Evolutionary conservation across 2,888 invertebrate genomes (phyloP), one percentile per base, ranked within the genome.

Genomic region (Andricus quercusramuli): DNA sequence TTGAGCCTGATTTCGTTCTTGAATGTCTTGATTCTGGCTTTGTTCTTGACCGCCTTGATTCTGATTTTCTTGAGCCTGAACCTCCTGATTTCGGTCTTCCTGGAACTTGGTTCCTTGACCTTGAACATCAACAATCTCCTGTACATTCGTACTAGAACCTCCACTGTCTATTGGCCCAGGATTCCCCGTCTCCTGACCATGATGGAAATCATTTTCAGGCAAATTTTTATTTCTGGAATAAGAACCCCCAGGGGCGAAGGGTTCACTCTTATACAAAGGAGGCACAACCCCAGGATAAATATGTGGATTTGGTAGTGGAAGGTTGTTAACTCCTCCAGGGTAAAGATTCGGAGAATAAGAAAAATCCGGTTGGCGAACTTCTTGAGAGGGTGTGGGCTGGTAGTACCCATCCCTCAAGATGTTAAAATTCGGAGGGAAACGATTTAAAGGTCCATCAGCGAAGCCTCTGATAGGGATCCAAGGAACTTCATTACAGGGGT

Each of bases 401-500:
- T 79, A 56, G 77, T n/a, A 20, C 5, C 29, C 67, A 44, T 62
- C 65, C 66, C 74, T 78, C 20, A 77, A 66, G 44, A 78, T 59
- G 62, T 84, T 80, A 9, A 77, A 44, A 59, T 62, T 59, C 6
- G 20, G 62, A 5, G 74, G 79, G 15, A 77, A 79, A 37, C 15
- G 67, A 81, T 47, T 80, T 59, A 8, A 15, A 15, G 32, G 79
- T 32, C 70, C 80, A 78, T 13, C 79, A 37, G 37, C 66, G 2
- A 20, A 47, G 25, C 77, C 79, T 29, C 85, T 82, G 29, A 97
- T 95, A 59, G 97, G 97, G 87, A 96, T 94, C 97, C 97, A 97
- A 81, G 97, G 97, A 88, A 95, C 95, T 90, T 95, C 94, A 91
- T 97, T 97, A 89, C 97, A 97, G 79, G 96, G 95, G 89, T 96